phyloP scores from a whole-genome alignment of 2,888 invertebrate species.

The Drosophila demipolita region DNA sequence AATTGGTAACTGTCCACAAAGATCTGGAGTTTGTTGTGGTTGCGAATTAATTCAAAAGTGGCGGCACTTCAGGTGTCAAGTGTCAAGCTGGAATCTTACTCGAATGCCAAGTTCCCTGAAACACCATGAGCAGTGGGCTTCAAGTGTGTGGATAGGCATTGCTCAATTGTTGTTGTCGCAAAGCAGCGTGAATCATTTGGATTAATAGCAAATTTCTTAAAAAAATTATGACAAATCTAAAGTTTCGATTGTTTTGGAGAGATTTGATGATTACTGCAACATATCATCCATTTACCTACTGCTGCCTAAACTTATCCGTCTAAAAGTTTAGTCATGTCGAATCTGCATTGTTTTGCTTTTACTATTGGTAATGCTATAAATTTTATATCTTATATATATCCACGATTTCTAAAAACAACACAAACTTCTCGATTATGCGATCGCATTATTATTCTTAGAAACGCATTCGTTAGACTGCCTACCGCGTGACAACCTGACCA shows the following conservation, averaged over 20 bases:
- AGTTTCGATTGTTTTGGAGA: background rate
- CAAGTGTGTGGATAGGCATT: constrained; percentile 28
- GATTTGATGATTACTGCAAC: background rate
- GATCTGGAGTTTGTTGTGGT: constrained; percentile 1
- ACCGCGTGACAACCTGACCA: constrained; percentile 26
- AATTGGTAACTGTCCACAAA: constrained; percentile 40
- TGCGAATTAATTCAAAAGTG: constrained; percentile 40
- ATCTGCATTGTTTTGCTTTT: too few relatives aligned
- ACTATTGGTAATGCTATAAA: too few relatives aligned
- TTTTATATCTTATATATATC: background rate
- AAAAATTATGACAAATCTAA: background rate
- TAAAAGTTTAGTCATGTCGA: background rate
- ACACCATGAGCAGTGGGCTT: constrained; percentile 34
- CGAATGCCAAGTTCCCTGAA: constrained; percentile 28
- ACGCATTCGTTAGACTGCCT: constrained; percentile 20
- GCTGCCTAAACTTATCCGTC: background rate
- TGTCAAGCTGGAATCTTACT: constrained; percentile 18
- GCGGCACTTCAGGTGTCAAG: constrained; percentile 69
- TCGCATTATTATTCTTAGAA: constrained; percentile 27
- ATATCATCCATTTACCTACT: background rate
- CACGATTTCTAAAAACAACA: background rate
- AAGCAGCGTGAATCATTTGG: constrained; percentile 36
- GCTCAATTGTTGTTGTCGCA: constrained; percentile 30
- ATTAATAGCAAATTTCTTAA: constrained; percentile 7
- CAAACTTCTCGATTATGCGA: background rate